Evolutionary conservation across 2,888 invertebrate species (phyloP), one percentile per base, ranked within the genome.

Genomic region (Phorcus lineatus): DNA sequence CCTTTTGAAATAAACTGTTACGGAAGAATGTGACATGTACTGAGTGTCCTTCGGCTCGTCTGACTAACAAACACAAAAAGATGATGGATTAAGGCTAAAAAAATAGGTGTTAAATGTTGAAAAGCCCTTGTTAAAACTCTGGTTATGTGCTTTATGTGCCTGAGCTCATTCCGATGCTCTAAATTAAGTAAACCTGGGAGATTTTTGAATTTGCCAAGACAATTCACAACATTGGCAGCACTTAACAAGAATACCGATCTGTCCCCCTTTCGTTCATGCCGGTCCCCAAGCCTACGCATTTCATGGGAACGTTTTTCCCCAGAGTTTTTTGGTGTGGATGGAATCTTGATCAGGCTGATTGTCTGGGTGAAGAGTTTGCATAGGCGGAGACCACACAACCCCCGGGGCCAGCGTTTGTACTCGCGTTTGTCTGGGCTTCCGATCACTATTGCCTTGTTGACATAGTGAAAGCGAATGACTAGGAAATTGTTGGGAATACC

Each of bases 171-270:
- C 70, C 70, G 19, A 40, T 31, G 31, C 70, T 19, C 36, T 70
- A 70, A 36, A 70, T 70, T 70, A 70, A 70, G 70, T 70, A 70
- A 70, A 70, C 70, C 31, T 13, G 17, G 36, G 70, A 70, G 40
- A 70, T 70, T 70, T 70, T 70, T 19, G 36, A 70, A 70, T 70
- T 70, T 70, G 70, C 70, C 70, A 70, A 70, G 70, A 70, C 70
- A 70, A 70, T 70, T 70, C 70, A 70, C 70, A 40, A 40, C 70
- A 70, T 70, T 70, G 70, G 70, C 70, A 70, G 19, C 70, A 70
- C 70, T 70, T 70, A 70, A 70, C 70, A 70, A 36, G 36, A 62
- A 70, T 70, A 36, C 70, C 70, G n/a, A 40, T 17, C 17, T 19
- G 11, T 31, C 47, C 31, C 19, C 36, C 36, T 16, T 40, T 70